Base-by-base conservation (phyloP, 1,140 invertebrate species). In the Pseudomyrmex cubaensis region DNA sequence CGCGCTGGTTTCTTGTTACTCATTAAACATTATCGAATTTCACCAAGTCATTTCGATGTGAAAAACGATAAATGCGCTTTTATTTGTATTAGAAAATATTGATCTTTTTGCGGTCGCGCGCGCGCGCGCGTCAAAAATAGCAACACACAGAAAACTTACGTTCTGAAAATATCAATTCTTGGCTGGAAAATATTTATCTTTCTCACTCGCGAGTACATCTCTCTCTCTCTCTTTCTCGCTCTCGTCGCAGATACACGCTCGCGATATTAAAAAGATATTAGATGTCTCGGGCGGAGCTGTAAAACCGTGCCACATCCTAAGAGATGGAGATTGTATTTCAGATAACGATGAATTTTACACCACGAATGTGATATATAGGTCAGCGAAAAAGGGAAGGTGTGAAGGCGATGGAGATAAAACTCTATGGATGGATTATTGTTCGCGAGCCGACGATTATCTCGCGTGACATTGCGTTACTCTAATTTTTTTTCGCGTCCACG, bases 181-280 rank as follows among this genome's bases (percentile, higher is more conserved):
- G 20, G 46, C 15, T 15, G 56, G 56, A 50, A 70, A 50, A 72
- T 80, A 80, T 80, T 72, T 80, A 50, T 67, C 44, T 59, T 78
- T 80, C 64, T 59, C 59, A 59, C 61, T 72, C 44, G 64, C 64
- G 52, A 59, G 52, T 56, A 35, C 5, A 35, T 35, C 35, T 35
- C 5, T 35, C 35, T 35, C 25, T 25, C 35, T 35, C 35, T 35
- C 5, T 35, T 7, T 35, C 5, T 7, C 35, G 5, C 62, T 57
- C 64, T 15, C 15, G 76, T 35, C 50, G 54, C 44, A 80, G 76
- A 80, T 80, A 10, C 44, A 80, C 1, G 66, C 20, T 59, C 35
- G 44, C 15, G 66, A 80, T 72, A 80, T 80, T 80, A 72, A 80
- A 72, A 72, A 80, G 66, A 80, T 80, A 80, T 80, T 80, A 72